Base-by-base conservation (phyloP, 2,797 vertebrate genomes). In the Platalea minor region DNA sequence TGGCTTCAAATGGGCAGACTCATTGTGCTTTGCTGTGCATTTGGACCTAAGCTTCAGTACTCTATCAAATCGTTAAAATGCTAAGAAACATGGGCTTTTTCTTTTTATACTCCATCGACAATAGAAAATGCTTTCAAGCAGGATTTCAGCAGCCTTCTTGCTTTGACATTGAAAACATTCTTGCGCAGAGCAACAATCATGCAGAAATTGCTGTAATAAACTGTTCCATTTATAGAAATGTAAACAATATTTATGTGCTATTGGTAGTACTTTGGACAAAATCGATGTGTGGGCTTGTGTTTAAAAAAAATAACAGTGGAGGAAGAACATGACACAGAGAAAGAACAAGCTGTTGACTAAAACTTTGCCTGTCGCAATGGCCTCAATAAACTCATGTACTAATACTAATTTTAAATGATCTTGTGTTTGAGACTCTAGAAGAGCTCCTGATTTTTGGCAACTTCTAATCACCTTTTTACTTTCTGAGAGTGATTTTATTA, bases 81-180 rank as follows among this genome's bases (percentile, higher is more conserved):
- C 76, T 56, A 29, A 53, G 45, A 88, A 93, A 72, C 7, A 2
- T 15, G 29, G 45, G 3, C 13, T 83, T 76, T n/a, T 77, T 28
- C n/a, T 31, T 85, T 54, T 87, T 57, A 7, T 51, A 14, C n/a
- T 41, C 18, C 25, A 16, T 25, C 53, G 90, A 45, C 41, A 72
- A 19, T 3, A 70, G 46, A 84, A 91, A 91, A 63, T 63, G 33
- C 48, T 94, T 89, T 93, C 85, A 73, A 43, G 70, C 14, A 48
- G 46, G 64, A 85, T 94, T 92, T 93, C 48, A 54, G 85, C 54
- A 79, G n/a, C n/a, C 39, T 77, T 77, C 61, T 79, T 70, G 45
- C 81, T 81, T 72, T 91, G 79, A 86, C 61, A 53, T 50, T 85
- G 79, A 85, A 86, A 95, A 92, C 17, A 68, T 95, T 84, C 67